These are phyloP conservation scores for Piprites chloris DNA, from an alignment of 2,113 vertebrate genomes.

Conservation along the genomic window DNA sequence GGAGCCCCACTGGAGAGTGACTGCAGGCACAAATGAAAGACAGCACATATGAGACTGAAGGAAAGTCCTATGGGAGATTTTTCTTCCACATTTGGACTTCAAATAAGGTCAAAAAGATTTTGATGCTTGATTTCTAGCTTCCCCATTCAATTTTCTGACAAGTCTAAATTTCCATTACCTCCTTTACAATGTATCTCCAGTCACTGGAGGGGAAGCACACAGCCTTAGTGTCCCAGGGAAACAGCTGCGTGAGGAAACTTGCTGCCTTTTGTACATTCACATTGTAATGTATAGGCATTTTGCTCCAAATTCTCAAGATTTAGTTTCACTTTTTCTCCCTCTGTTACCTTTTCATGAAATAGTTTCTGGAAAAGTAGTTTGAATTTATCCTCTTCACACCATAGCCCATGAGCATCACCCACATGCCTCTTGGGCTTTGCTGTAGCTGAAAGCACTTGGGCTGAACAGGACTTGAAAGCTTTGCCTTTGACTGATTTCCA, in stretches of 20 bases:
- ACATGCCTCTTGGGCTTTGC: neutral
- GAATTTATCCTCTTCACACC: neutral
- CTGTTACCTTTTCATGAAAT: neutral
- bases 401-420: accelerated
- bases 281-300: neutral
- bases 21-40: neutral
- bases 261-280: neutral
- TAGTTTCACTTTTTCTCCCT: neutral
- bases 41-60: neutral
- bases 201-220: neutral
- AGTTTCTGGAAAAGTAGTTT: neutral
- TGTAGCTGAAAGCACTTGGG: neutral
- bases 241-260: neutral
- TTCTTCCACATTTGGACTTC: neutral
- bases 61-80: neutral
- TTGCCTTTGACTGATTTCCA: neutral
- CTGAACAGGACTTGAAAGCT: neutral
- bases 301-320: neutral
- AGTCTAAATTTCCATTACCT: neutral
- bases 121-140: neutral
- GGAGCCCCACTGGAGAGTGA: neutral
- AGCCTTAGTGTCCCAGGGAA: neutral
- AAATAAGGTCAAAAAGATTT: neutral
- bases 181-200: neutral
- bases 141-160: neutral